Base-by-base conservation (phyloP, 2,888 invertebrate species). In the Lycia hirtaria region DNA sequence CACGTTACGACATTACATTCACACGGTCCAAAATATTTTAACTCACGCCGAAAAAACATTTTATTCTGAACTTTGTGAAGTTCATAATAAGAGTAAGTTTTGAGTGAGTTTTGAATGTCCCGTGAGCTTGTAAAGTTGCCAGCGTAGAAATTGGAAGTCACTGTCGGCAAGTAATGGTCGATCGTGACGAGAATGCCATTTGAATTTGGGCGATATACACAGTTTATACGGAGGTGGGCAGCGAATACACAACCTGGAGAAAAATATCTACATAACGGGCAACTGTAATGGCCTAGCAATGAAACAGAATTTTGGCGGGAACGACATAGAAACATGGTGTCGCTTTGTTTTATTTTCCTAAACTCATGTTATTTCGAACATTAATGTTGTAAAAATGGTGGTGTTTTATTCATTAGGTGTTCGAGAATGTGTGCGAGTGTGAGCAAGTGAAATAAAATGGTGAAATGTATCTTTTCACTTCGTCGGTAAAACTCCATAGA, bases 131-230 rank as follows among this genome's bases (percentile, higher is more conserved):
- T 76, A 68, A 68, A 70, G 65, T 71, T 64, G 65, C 67, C 72
- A 72, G 71, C 76, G 76, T 80, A 81, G 83, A 86, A 88, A 91
- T 90, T 91, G 88, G 89, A 90, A 91, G 90, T 91, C 89, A 90
- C 85, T 90, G 90, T 88, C 83, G 89, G 85, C 86, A 84, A 92
- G 90, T 90, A 91, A 91, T 87, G 88, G 88, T 38, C 69, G 87
- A 76, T 85, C 91, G 91, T 92, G 91, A 88, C 85, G 62, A 49
- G 90, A 89, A 90, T 91, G 78, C 78, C 75, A 82, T 86, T 84
- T 83, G 82, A 82, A 84, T 87, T 83, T 84, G 78, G 81, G 84
- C 83, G 86, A 82, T 63, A 83, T 75, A 76, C 69, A 70, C 28
- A 43, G 64, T 75, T 72, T 77, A 76, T 74, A 71, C 65, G 73